These are phyloP conservation scores for Chymomyza costata DNA, from an alignment of 1,140 invertebrate genomes.

Conservation along the genomic window DNA sequence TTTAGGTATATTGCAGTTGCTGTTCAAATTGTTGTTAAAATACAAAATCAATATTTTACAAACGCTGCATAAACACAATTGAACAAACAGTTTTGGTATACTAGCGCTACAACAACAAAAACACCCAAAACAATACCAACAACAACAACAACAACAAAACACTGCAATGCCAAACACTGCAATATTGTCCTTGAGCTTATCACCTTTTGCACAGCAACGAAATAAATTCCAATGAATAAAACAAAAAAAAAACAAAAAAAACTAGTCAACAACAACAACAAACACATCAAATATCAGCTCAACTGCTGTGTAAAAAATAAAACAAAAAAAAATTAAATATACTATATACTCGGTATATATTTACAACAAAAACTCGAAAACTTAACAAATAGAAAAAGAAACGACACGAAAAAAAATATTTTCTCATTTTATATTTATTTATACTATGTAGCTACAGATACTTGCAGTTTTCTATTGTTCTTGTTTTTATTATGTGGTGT, in stretches of 20 bases:
- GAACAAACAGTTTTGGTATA: constrained; percentile 44
- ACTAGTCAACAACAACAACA: constrained; percentile 30
- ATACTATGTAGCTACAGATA: constrained; percentile 5
- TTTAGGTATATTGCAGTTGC: constrained; percentile 18
- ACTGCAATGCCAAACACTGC: constrained; percentile 49
- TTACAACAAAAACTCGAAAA: background rate
- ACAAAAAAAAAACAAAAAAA: constrained; percentile 17
- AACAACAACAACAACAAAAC: constrained; percentile 12
- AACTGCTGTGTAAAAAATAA: constrained; percentile 30
- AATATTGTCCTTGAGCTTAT: constrained; percentile 62
- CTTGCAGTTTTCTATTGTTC: no score
- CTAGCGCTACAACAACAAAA: background rate
- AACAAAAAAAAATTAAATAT: constrained; percentile 18
- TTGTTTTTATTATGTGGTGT: background rate
- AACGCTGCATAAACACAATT: constrained; percentile 57
- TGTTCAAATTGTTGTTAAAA: constrained; percentile 35
- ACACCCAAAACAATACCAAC: no score
- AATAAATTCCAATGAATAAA: constrained; percentile 36
- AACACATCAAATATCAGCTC: constrained; percentile 37
- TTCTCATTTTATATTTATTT: constrained; percentile 11
- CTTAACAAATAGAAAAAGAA: constrained; percentile 17
- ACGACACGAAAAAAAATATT: constrained; percentile 7
- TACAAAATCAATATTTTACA: constrained; percentile 54
- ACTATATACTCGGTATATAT: constrained; percentile 32
- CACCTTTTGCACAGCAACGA: constrained; percentile 52